phyloP scores from a whole-genome alignment of 2,797 vertebrate genomes.

The Halcyon chelicuti region DNA sequence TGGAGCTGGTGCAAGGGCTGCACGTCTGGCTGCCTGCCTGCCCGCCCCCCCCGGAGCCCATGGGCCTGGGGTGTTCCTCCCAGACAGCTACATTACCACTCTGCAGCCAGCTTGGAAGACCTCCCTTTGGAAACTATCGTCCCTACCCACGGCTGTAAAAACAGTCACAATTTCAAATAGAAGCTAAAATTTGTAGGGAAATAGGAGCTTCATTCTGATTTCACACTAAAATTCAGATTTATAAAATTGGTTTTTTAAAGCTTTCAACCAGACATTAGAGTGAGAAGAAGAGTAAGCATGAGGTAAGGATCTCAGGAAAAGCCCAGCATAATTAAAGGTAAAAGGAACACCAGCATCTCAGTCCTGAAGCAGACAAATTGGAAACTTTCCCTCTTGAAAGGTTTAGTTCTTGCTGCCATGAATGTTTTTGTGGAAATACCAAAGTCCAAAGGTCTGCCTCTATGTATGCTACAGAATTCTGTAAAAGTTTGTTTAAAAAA shows the following conservation, averaged over 20 bases:
- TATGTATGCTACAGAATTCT: background rate
- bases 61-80: background rate
- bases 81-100: fast-evolving
- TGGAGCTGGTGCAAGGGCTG: fast-evolving
- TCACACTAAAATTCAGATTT: background rate
- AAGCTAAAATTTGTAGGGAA: background rate
- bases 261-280: background rate
- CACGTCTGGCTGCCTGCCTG: background rate
- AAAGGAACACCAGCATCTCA: background rate
- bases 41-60: fast-evolving
- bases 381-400: background rate
- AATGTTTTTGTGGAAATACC: background rate
- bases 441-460: background rate
- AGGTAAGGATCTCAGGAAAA: background rate
- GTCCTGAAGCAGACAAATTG: background rate
- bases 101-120: background rate
- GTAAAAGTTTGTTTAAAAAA: background rate
- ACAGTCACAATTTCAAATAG: background rate
- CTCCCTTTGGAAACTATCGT: background rate
- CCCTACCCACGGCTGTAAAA: background rate
- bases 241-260: background rate
- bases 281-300: background rate
- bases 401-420: background rate
- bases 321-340: background rate
- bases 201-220: background rate